phyloP scores from a whole-genome alignment of 53 echinoderm and acorn worm species.

The Arbacia lixula region DNA sequence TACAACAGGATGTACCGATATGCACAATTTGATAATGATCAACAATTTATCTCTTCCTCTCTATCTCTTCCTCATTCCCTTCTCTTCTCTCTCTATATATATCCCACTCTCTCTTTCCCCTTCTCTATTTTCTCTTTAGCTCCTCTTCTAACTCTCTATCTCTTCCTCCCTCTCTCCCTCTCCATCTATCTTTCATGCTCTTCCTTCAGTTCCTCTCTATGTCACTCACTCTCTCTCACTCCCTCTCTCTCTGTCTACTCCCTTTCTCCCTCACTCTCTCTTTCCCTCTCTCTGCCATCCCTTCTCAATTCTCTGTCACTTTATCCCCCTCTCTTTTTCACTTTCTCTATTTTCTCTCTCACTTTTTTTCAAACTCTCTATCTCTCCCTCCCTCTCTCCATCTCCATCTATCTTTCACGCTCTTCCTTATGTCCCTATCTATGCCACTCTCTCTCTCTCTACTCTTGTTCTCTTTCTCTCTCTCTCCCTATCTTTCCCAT shows the following conservation, averaged over 20 bases:
- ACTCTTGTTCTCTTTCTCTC: too few species aligned
- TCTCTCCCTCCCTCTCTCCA: too few species aligned
- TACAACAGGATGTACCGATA: too few species aligned
- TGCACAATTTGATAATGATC: too few species aligned
- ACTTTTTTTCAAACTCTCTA: neutral
- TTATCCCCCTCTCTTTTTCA: neutral
- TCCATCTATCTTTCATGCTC: neutral
- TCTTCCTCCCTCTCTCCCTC: neutral
- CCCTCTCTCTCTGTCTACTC: neutral
- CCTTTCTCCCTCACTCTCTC: constrained; percentile 6
- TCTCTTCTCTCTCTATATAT: too few species aligned
- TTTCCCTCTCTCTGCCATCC: neutral
- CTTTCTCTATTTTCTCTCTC: neutral
- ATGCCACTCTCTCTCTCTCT: too few species aligned
- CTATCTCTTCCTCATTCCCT: too few species aligned
- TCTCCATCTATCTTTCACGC: too few species aligned
- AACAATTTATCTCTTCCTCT: too few species aligned
- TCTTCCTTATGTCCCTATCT: too few species aligned
- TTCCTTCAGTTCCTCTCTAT: too few species aligned
- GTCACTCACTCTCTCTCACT: neutral
- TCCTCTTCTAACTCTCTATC: neutral
- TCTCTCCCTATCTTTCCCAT: too few species aligned
- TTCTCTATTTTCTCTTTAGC: neutral
- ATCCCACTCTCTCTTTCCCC: neutral
- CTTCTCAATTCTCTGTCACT: constrained; percentile 3